A percentile compares a stretch with the other conserved stretches of the same genome.
Conservation (phyloP, 2,113 vertebrate genomes). For the Parus major region DNA sequence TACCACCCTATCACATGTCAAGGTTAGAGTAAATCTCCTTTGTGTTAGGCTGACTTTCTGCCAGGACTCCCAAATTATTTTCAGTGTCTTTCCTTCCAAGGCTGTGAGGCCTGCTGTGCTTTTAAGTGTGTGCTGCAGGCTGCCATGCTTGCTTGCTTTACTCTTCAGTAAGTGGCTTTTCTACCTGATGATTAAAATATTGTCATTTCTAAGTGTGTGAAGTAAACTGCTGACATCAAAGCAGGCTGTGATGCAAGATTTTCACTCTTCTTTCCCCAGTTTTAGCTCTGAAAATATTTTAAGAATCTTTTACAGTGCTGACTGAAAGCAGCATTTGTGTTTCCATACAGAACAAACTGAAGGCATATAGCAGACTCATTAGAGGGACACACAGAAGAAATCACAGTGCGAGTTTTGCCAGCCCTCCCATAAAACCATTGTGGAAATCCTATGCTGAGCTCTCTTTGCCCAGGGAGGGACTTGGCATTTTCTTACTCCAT, state of each 20-base stretch:
- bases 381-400: neutral
- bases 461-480: neutral
- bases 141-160: neutral
- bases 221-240: neutral
- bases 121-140: neutral
- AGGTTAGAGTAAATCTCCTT: neutral
- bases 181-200: neutral
- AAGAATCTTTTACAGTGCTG: neutral
- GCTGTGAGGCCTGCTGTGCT: neutral
- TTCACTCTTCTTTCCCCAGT: neutral
- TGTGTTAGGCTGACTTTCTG: neutral
- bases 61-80: neutral
- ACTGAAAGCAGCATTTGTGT: neutral
- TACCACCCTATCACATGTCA: neutral
- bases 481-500: neutral
- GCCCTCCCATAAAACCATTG: neutral
- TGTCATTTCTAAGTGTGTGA: neutral
- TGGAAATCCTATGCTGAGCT: neutral
- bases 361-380: neutral
- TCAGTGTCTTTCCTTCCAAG: neutral
- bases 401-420: neutral
- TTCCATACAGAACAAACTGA: neutral
- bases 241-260: neutral
- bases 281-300: neutral
- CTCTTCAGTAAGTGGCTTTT: neutral